These are phyloP conservation scores for Sisor rabdophorus DNA, from an alignment of 2,113 vertebrate species.

Conservation along the genomic window DNA sequence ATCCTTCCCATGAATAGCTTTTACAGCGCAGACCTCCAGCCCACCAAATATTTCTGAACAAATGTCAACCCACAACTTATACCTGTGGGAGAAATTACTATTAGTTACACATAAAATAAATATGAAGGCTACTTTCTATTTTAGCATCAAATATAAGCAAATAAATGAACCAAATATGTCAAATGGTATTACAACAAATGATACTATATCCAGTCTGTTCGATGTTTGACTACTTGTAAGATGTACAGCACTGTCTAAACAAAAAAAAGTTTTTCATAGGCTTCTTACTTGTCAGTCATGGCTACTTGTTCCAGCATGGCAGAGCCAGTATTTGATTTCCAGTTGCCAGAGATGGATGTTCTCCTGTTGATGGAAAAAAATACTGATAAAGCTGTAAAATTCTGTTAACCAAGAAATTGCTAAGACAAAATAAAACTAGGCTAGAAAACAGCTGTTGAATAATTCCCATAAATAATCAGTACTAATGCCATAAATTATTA, in stretches of 20 bases:
- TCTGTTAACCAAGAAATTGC: not conserved
- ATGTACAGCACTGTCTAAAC: not conserved
- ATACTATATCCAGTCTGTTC: not conserved
- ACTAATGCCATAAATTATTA: not conserved
- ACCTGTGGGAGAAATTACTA: conserved; percentile 66
- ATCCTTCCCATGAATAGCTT: conserved; percentile 96
- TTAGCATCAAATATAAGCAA: not conserved
- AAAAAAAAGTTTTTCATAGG: no score
- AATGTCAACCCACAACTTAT: conserved; percentile 92
- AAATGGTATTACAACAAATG: not conserved
- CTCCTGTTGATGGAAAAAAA: conserved; percentile 71
- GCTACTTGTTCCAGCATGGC: conserved; percentile 99
- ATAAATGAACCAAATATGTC: not conserved
- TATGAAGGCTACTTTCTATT: not conserved
- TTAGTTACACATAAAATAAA: not conserved
- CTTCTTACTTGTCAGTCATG: conserved; percentile 94
- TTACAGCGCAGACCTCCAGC: conserved; percentile 94
- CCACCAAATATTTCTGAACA: conserved; percentile 94
- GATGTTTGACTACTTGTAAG: conserved; percentile 15
- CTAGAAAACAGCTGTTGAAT: not conserved
- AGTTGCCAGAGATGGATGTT: conserved; percentile 98
- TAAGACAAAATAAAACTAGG: not conserved
- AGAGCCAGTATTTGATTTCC: conserved; percentile 98
- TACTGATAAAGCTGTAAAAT: not conserved
- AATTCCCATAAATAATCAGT: not conserved